A percentile compares a stretch with the other conserved stretches of the same genome.
These are phyloP conservation scores for Megaptera novaeangliae DNA, from an alignment of 2,113 vertebrate species.

Conservation along the genomic window DNA sequence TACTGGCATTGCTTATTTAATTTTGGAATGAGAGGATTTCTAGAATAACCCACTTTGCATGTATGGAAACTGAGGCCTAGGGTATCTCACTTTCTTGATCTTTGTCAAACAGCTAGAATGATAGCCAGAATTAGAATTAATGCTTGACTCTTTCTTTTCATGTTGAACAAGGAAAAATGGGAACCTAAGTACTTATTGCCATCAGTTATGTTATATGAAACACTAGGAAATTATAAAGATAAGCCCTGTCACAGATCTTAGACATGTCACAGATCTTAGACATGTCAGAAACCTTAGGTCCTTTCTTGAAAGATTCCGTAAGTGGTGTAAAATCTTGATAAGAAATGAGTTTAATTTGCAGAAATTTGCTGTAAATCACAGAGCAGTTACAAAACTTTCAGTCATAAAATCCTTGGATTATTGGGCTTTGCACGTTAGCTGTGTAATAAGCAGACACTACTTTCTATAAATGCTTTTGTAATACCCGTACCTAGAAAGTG, in stretches of 20 bases:
- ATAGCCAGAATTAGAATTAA: neutral
- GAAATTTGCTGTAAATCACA: neutral
- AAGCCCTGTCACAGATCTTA: neutral
- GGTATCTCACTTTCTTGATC: neutral
- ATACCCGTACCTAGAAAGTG: neutral
- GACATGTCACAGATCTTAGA: neutral
- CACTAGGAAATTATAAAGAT: neutral
- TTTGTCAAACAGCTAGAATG: neutral
- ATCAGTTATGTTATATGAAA: neutral
- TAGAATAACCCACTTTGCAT: neutral
- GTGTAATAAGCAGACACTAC: neutral
- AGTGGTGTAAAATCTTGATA: neutral
- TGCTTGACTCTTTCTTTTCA: neutral
- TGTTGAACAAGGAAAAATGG: neutral
- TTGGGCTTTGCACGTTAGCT: neutral
- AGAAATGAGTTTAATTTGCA: neutral
- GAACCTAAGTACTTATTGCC: neutral
- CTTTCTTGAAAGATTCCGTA: neutral
- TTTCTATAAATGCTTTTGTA: neutral
- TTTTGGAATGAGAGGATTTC: neutral
- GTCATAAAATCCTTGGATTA: neutral
- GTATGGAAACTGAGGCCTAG: neutral
- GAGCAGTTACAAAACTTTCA: neutral
- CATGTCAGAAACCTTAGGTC: neutral
- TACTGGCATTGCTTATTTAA: neutral